phyloP scores from a whole-genome alignment of 2,797 vertebrate species.

The Muraenolepis orangiensis region DNA sequence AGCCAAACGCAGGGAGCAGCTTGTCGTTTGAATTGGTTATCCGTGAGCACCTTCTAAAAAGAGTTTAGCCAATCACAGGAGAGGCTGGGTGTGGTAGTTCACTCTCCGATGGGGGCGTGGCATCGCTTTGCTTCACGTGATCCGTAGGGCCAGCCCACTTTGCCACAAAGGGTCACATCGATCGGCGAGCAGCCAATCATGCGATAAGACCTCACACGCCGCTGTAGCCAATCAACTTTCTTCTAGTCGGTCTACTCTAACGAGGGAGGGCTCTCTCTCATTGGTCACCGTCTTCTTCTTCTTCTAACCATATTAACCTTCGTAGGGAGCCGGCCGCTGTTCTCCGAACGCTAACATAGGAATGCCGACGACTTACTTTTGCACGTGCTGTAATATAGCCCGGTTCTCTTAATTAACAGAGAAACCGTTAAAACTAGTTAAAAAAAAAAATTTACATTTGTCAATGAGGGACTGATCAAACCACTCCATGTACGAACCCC shows the following conservation, averaged over 20 bases:
- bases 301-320: neutral
- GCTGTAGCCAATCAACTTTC: conserved; percentile 19
- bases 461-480: conserved; percentile 9
- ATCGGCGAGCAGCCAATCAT: neutral
- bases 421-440: neutral
- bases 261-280: neutral
- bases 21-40: conserved; percentile 52
- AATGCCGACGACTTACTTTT: conserved; percentile 22
- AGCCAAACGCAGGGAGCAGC: conserved; percentile 73
- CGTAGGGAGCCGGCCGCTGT: conserved; percentile 10
- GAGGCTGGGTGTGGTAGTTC: conserved; percentile 32
- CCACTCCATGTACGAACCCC: conserved; percentile 32
- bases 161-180: neutral
- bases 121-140: conserved; percentile 43
- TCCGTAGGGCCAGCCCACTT: conserved; percentile 52
- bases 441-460: neutral
- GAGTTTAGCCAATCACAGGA: conserved; percentile 64
- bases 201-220: conserved; percentile 14
- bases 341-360: conserved; percentile 38
- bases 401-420: neutral
- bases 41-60: conserved; percentile 53
- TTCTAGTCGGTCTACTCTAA: neutral
- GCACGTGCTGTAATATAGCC: conserved; percentile 18
- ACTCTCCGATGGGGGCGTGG: conserved; percentile 31
- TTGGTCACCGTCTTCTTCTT: no score